phyloP scores from a whole-genome alignment of 92 coral and sea anemone genomes.

The Siderastrea siderea region DNA sequence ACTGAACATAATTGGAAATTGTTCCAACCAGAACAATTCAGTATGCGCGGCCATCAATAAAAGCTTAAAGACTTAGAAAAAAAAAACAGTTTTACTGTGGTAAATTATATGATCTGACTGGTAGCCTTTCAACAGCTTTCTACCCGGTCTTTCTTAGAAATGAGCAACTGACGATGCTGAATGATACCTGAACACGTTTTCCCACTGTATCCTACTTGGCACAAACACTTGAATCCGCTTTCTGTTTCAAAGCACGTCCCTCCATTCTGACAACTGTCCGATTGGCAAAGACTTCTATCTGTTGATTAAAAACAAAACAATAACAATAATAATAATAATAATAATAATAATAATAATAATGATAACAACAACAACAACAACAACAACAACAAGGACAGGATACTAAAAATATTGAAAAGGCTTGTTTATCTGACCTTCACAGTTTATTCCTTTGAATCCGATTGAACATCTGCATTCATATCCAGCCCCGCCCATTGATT shows the following conservation, averaged over 20 bases:
- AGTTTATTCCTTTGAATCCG: conserved; percentile 88
- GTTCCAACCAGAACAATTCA: too few relatives aligned
- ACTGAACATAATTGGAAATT: too few relatives aligned
- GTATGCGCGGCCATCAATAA: too few relatives aligned
- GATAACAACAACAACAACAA: background rate
- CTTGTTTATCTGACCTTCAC: conserved; percentile 78
- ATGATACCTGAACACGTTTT: conserved; percentile 86
- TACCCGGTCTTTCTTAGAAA: too few relatives aligned
- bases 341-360: background rate
- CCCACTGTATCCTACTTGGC: conserved; percentile 85
- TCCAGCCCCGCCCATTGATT: conserved; percentile 85
- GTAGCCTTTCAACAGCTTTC: too few relatives aligned
- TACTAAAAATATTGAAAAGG: background rate
- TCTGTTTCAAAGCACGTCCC: conserved; percentile 95
- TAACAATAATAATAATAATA: too few relatives aligned
- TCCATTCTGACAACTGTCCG: conserved; percentile 86
- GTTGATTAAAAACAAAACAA: background rate
- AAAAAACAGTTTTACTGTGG: too few relatives aligned
- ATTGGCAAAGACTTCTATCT: conserved; percentile 82
- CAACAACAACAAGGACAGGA: too few relatives aligned
- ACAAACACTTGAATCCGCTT: conserved; percentile 86
- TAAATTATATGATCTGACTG: too few relatives aligned
- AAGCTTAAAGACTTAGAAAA: too few relatives aligned
- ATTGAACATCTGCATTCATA: conserved; percentile 87
- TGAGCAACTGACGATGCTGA: too few relatives aligned